Evolutionary conservation across 2,113 vertebrate species (phyloP).

Genomic region (Oplegnathus fasciatus): DNA sequence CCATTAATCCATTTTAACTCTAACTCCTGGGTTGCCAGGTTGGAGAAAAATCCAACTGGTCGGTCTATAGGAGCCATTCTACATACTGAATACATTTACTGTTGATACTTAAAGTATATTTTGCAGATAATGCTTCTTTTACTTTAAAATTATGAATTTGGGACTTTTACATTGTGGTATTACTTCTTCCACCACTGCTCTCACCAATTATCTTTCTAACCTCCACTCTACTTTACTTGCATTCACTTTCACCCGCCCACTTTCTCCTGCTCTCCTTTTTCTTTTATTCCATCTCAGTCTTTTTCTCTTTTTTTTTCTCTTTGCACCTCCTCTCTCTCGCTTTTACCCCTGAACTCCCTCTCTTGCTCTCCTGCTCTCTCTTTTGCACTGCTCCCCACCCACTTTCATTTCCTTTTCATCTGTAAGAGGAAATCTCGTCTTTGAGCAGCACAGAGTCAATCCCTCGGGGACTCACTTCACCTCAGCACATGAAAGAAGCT

Average conservation of each 20-base stretch:
- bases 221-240: not conserved
- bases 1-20: too few species aligned
- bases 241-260: not conserved
- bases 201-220: not conserved
- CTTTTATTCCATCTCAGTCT: not conserved
- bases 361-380: constrained; percentile 12
- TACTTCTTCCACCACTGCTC: not conserved
- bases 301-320: not conserved
- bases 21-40: too few species aligned
- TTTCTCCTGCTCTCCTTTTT: not conserved
- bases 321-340: not conserved
- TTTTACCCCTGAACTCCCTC: constrained; percentile 35
- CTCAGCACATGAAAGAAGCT: constrained; percentile 51
- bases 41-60: not conserved
- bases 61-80: not conserved
- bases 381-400: constrained; percentile 48
- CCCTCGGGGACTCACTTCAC: constrained; percentile 43
- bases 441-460: constrained; percentile 49
- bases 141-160: not conserved
- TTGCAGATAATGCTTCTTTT: not conserved
- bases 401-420: constrained; percentile 72
- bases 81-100: not conserved
- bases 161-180: not conserved
- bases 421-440: constrained; percentile 64
- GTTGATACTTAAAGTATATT: not conserved